Evolutionary conservation across 37 sponge, comb jelly and placozoan species (phyloP).

Genomic region (Chondrosia reniformis): DNA sequence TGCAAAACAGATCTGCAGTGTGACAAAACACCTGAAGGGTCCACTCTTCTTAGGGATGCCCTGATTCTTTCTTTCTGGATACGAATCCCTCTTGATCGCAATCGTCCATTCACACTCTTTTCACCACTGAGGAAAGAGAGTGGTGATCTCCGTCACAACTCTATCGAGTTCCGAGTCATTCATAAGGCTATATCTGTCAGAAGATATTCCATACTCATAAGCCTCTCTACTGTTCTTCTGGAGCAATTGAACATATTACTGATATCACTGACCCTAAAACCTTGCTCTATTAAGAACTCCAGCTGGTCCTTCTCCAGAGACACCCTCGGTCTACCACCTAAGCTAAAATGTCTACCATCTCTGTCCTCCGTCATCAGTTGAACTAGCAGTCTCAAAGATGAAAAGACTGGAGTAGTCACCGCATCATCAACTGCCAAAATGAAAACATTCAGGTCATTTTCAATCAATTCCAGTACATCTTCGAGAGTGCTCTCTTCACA

Average conservation of each 20-base stretch:
- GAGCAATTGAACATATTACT: conserved; percentile 30
- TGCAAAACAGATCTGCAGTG: conserved; percentile 10
- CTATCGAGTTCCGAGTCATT: conserved; percentile 1
- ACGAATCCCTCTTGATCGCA: conserved; percentile 1
- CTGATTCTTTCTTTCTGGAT: conserved; percentile 41
- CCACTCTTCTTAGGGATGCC: conserved; percentile 43
- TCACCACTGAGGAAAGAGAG: conserved; percentile 28
- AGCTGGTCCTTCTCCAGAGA: conserved; percentile 25
- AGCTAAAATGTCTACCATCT: background rate
- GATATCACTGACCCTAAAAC: conserved; percentile 41
- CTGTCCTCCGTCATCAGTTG: background rate
- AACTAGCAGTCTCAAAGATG: background rate
- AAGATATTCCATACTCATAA: conserved; percentile 8
- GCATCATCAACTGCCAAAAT: background rate
- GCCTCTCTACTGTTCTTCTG: conserved; percentile 34
- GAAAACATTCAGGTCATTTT: background rate
- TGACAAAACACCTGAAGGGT: conserved; percentile 33
- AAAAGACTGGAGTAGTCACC: background rate
- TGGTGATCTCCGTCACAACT: background rate
- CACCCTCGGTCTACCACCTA: conserved; percentile 33
- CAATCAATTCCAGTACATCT: background rate
- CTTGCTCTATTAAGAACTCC: conserved; percentile 22
- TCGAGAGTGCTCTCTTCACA: background rate
- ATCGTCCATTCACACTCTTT: conserved; percentile 1
- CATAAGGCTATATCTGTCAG: background rate